Base-by-base conservation (phyloP, 2,797 vertebrate genomes). In the Brotula barbata region DNA sequence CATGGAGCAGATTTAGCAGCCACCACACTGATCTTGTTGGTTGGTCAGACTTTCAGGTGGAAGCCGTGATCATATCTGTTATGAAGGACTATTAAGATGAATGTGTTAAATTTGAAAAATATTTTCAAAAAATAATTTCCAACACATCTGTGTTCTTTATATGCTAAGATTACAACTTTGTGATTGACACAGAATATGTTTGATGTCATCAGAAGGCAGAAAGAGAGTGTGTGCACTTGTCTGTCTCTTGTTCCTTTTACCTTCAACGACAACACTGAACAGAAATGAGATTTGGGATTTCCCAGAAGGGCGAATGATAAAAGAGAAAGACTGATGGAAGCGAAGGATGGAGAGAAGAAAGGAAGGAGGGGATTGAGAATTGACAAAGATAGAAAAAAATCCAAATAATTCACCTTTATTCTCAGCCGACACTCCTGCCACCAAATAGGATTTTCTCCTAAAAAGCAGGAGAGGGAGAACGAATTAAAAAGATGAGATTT, bases 401-500 rank as follows among this genome's bases (percentile, higher is more conserved):
- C 20, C 34, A 42, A 64, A 54, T 63, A 56, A 65, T 54, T 56
- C 37, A 16, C 6, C 25, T 58, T 54, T 55, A 46, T 47, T 47
- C 58, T 51, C 57, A 33, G 36, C 53, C 43, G 57, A 31, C 73
- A 40, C 55, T 58, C 64, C 60, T 77, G 73, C 67, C 69, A 76
- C 78, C 63, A 80, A 85, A 85, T 74, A 43, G 22, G 59, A 68
- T 78, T 75, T 51, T 23, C 51, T 43, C 61, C 8, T 34, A 21
- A 64, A 75, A 63, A 68, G 17, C 25, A 63, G 60, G 55, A 79
- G 66, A 34, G 58, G 61, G 73, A 66, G 72, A 81, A 45, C 37
- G 25, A 68, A 73, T 78, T 74, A 70, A 67, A 81, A 79, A 78
- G 57, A 83, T 81, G 77, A 79, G 68, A 76, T 75, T 84, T 79